Percentiles rank a stretch among this genome's conserved stretches.
These are phyloP conservation scores for Drosophila vallismaia DNA, from an alignment of 2,888 invertebrate species.

Conservation along the genomic window DNA sequence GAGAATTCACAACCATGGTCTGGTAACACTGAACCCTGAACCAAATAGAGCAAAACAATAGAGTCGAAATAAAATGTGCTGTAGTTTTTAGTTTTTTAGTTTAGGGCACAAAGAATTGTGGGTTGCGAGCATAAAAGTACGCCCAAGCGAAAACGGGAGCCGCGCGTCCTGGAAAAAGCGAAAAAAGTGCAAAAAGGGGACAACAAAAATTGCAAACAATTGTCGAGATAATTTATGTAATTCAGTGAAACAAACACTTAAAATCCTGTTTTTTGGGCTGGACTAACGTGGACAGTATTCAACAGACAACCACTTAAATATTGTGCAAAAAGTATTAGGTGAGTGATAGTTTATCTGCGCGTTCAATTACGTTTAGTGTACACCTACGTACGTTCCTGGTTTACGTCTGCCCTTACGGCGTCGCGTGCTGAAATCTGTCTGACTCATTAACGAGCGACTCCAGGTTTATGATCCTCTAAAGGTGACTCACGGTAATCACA, in stretches of 20 bases:
- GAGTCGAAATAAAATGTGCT: conserved; percentile 22
- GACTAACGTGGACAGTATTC: conserved; percentile 16
- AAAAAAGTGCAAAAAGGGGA: conserved; percentile 10
- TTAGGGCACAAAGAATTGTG: conserved; percentile 22
- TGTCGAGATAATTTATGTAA: conserved; percentile 24
- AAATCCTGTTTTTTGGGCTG: not conserved
- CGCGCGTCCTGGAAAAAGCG: conserved; percentile 16
- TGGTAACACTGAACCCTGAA: conserved; percentile 5
- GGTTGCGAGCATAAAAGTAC: not conserved
- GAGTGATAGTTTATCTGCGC: conserved; percentile 15
- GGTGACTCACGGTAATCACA: conserved; percentile 22
- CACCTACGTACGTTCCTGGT: not conserved
- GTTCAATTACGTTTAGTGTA: not conserved
- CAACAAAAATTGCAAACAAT: not conserved
- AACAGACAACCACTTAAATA: not conserved
- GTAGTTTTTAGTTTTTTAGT: conserved; percentile 24
- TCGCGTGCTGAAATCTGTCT: conserved; percentile 26
- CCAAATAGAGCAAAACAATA: conserved; percentile 12
- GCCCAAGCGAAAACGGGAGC: conserved; percentile 15
- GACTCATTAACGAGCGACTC: conserved; percentile 27
- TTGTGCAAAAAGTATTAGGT: conserved; percentile 38
- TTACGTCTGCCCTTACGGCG: not conserved
- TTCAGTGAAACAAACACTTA: conserved; percentile 6
- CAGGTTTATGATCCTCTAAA: conserved; percentile 14
- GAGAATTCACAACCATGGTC: not conserved